These are phyloP conservation scores for Megalopta genalis DNA, from an alignment of 1,140 invertebrate genomes.

Conservation along the genomic window DNA sequence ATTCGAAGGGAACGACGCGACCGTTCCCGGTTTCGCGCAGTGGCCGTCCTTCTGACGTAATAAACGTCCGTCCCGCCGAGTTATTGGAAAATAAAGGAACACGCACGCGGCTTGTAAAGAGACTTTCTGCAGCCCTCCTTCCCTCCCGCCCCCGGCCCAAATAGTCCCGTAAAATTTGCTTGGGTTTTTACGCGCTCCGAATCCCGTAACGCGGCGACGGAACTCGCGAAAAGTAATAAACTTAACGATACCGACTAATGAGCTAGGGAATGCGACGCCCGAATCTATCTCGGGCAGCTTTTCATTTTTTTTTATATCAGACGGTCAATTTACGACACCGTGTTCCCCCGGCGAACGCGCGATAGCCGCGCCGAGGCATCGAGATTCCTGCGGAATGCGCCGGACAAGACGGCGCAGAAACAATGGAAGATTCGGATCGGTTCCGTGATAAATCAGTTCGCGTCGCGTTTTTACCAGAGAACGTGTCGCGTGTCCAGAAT, in stretches of 20 bases:
- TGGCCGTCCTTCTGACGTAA: neutral
- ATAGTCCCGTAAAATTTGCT: constrained; percentile 4
- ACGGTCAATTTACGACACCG: neutral
- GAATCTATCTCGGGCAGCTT: too few species aligned
- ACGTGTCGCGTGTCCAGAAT: too few species aligned
- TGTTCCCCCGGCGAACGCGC: too few species aligned
- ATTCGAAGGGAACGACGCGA: neutral
- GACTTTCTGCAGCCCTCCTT: neutral
- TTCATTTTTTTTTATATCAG: neutral
- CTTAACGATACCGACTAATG: neutral
- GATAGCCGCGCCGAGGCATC: too few species aligned
- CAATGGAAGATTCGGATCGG: too few species aligned
- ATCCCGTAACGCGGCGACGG: neutral
- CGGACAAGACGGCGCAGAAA: too few species aligned
- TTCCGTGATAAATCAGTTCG: too few species aligned
- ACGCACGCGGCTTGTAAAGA: neutral
- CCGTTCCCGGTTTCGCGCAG: neutral
- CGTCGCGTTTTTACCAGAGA: too few species aligned
- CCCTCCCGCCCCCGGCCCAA: too few species aligned
- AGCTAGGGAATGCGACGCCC: too few species aligned
- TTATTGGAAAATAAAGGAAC: constrained; percentile 19
- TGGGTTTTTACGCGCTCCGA: neutral
- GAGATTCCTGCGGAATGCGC: too few species aligned
- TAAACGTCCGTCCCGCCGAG: constrained; percentile 8
- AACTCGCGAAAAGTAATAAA: neutral